phyloP scores from a whole-genome alignment of 2,888 invertebrate genomes.

The Seira sanloemensis region DNA sequence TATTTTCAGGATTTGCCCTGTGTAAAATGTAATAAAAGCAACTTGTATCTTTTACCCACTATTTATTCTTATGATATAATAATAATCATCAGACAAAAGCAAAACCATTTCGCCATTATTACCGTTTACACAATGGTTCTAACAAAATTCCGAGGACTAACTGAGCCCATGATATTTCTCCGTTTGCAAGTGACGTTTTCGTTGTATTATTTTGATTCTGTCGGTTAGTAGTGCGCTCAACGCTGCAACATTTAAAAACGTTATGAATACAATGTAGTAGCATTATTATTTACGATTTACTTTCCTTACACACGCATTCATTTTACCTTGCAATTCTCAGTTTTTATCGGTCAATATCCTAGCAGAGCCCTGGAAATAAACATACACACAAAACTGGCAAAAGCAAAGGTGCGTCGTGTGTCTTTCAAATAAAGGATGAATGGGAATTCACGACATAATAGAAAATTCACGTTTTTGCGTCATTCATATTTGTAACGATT shows the following conservation, averaged over 20 bases:
- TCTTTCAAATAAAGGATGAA: background rate
- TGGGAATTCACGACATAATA: background rate
- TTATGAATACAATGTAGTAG: no score
- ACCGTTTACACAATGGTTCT: background rate
- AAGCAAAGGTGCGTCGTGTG: background rate
- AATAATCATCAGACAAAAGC: background rate
- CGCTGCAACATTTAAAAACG: background rate
- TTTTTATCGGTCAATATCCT: background rate
- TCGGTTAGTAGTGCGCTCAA: background rate
- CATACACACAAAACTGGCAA: background rate
- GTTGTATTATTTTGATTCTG: constrained; percentile 3
- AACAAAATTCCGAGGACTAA: background rate
- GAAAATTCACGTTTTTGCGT: background rate
- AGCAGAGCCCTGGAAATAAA: background rate
- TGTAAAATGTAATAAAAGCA: no score
- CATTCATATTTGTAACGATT: constrained; percentile 12
- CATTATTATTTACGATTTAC: background rate
- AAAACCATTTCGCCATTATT: background rate
- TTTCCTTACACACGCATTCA: background rate
- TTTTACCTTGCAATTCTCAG: background rate
- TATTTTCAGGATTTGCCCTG: no score
- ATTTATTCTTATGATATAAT: background rate
- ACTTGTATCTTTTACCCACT: background rate
- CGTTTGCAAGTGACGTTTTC: background rate
- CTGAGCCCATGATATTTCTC: background rate